Conservation (phyloP, 2,888 invertebrate genomes). For the Melanostoma mellinum region DNA sequence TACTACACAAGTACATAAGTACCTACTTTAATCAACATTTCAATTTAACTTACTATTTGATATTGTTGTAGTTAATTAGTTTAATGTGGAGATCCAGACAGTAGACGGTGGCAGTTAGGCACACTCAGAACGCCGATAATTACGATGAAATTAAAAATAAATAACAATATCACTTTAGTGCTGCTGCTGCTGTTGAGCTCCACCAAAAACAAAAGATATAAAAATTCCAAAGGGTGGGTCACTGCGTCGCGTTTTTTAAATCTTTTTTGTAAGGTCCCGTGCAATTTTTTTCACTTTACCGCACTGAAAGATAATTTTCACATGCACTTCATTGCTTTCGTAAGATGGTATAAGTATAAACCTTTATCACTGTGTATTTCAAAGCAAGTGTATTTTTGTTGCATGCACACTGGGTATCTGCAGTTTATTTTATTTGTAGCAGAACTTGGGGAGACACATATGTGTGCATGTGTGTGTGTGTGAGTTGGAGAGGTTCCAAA, state of each 20-base stretch:
- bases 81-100: constrained; percentile 49
- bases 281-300: constrained; percentile 30
- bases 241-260: constrained; percentile 19
- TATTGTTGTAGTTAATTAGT: constrained; percentile 48
- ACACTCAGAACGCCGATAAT: constrained; percentile 54
- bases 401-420: constrained; percentile 50
- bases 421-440: constrained; percentile 24
- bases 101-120: constrained; percentile 54
- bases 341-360: constrained; percentile 19
- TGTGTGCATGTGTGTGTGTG: constrained; percentile 24
- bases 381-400: constrained; percentile 55
- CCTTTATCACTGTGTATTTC: constrained; percentile 34
- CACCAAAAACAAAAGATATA: constrained; percentile 13
- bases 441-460: constrained; percentile 18
- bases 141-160: constrained; percentile 26
- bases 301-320: constrained; percentile 33
- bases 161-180: constrained; percentile 19
- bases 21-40: too few species aligned
- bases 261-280: constrained; percentile 11
- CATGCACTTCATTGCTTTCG: constrained; percentile 39
- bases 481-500: constrained; percentile 45
- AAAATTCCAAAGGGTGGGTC: constrained; percentile 23
- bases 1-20: too few species aligned
- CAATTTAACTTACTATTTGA: constrained; percentile 55
- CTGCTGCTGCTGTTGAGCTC: constrained; percentile 26